phyloP scores from a whole-genome alignment of 2,888 invertebrate genomes.

The Labia minor region DNA sequence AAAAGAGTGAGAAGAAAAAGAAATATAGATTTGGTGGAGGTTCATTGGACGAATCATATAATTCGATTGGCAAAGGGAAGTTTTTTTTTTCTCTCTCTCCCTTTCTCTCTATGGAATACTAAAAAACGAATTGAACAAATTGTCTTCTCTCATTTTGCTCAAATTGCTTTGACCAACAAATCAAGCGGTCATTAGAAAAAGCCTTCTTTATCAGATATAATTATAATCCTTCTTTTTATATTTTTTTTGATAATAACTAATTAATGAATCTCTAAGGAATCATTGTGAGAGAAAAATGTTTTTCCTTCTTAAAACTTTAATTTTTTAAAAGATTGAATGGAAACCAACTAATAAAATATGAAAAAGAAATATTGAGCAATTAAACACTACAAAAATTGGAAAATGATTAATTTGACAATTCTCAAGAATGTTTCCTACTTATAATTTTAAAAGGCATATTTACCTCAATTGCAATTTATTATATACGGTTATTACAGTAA shows the following conservation, averaged over 20 bases:
- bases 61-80: not conserved
- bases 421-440: too few species aligned
- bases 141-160: constrained; percentile 7
- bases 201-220: not conserved
- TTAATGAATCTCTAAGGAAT: not conserved
- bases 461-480: too few species aligned
- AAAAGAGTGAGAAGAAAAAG: not conserved
- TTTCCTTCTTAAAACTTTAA: not conserved
- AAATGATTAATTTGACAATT: too few species aligned
- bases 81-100: not conserved
- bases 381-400: too few species aligned
- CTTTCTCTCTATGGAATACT: not conserved
- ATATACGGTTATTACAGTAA: too few species aligned
- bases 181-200: not conserved
- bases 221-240: not conserved
- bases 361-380: too few species aligned
- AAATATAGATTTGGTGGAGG: not conserved
- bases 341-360: not conserved
- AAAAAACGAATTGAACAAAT: constrained; percentile 2
- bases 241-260: not conserved
- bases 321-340: not conserved
- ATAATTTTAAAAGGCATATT: too few species aligned
- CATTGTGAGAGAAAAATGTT: not conserved
- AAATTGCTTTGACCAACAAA: not conserved
- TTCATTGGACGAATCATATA: not conserved